Evolutionary conservation across 2,797 vertebrate species (phyloP).

Genomic region (Hoplostethus atlanticus): DNA sequence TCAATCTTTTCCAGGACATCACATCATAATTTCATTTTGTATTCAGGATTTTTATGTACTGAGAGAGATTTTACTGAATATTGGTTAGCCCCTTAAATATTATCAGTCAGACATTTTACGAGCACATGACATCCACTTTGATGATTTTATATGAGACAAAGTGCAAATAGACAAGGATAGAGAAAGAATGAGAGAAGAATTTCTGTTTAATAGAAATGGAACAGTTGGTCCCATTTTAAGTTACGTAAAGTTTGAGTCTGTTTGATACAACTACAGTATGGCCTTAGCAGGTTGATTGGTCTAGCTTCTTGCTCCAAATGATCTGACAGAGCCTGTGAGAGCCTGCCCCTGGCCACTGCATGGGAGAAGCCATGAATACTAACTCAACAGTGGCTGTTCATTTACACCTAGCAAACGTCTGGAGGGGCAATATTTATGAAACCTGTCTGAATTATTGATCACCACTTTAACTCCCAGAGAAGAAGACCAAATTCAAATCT

Average conservation of each 20-base stretch:
- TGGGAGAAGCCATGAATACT: slow-evolving; percentile 61
- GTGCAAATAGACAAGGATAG: neutral
- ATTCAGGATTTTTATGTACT: neutral
- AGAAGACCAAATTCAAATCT: slow-evolving; percentile 36
- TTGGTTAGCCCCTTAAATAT: neutral
- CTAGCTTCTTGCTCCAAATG: slow-evolving; percentile 28
- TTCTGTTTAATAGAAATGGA: slow-evolving; percentile 2
- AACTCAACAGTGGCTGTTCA: slow-evolving; percentile 36
- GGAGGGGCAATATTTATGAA: slow-evolving; percentile 59
- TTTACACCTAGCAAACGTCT: slow-evolving; percentile 25
- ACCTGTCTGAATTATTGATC: slow-evolving; percentile 66
- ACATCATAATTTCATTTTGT: neutral
- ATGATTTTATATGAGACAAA: neutral
- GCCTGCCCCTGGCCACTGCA: slow-evolving; percentile 29
- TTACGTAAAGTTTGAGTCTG: slow-evolving; percentile 7
- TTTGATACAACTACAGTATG: slow-evolving; percentile 25
- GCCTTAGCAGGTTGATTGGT: slow-evolving; percentile 27
- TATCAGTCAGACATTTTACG: neutral
- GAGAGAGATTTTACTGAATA: neutral
- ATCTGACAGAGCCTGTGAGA: slow-evolving; percentile 35
- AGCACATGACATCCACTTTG: neutral
- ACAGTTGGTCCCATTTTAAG: neutral
- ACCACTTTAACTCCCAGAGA: slow-evolving; percentile 39
- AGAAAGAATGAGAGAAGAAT: neutral
- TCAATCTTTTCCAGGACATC: too few relatives aligned